Evolutionary conservation across 2,888 invertebrate species (phyloP), one percentile per base, ranked within the genome.

Genomic region (Drosophila eohydei): DNA sequence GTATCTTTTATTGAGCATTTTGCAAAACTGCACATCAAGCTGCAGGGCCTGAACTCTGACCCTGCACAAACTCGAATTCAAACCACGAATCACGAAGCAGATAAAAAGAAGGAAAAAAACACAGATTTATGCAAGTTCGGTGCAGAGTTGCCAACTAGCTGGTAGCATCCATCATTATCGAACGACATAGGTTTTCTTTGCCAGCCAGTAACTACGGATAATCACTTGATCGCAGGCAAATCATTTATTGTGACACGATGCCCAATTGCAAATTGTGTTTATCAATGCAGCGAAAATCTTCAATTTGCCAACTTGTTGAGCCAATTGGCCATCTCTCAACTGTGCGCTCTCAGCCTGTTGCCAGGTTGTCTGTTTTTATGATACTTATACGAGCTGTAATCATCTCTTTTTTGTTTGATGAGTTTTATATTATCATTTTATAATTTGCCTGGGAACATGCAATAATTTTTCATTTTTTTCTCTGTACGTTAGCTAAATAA

Each of bases 231-330:
- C 78, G 73, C 64, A 70, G 77, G 69, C 71, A 89, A 86, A 89
- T 86, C 83, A 86, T 82, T 89, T 86, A 81, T 83, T 88, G 86
- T 86, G 87, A 88, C 88, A 88, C 89, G 90, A 90, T 83, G 75
- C 51, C 51, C 52, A 68, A 66, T 80, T 71, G 68, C 62, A 61
- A 66, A 65, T 55, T 48, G 66, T 34, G 66, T 66, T 55, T 66
- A 70, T 69, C 63, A 77, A 80, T 69, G 64, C 64, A 62, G 61
- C 58, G 60, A 68, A 68, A 72, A 62, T 71, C 48, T 34, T 36
- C 28, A 58, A 46, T 41, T 66, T 55, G 56, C 43, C 43, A 56
- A 56, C 56, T 43, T 56, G 56, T 56, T 56, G 11, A 14, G 41
- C 32, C 56, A 62, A 75, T 75, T 59, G 36, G 8, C 57, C 44